Base-by-base conservation (phyloP, 2,113 vertebrate genomes). In the Origma solitaria region DNA sequence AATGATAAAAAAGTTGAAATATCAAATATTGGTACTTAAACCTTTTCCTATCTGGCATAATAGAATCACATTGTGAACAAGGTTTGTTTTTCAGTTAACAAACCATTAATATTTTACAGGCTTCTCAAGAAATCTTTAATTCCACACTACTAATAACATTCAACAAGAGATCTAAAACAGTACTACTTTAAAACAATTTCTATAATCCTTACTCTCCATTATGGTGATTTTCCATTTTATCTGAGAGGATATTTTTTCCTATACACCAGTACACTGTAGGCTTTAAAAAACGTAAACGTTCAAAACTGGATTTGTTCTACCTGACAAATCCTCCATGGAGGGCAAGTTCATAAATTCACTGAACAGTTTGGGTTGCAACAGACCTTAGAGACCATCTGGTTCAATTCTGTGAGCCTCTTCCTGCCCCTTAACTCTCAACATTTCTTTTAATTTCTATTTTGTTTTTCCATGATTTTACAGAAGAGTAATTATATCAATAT, bases 371-470 rank as follows among this genome's bases (percentile, higher is more conserved):
- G 7, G 25, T 56, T 72, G 42, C 25, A 56, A 35, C 30, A n/a
- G 9, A 42, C 9, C 20, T 40, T 40, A 49, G 27, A 64, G 30
- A 56, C 7, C 15, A 27, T 56, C 17, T 64, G 25, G 21, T 51
- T 69, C 13, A 50, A 28, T n/a, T 21, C 21, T 35, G 4, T 13
- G 11, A 60, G 8, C 9, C 11, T 25, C 19, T 7, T 33, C 23
- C 15, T 44, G 15, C 5, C 3, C 7, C 5, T 60, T 42, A 81
- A 16, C 40, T 51, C 16, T 40, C 19, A 72, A 38, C 2, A 28
- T 1, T 18, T 7, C n/a, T 68, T 40, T 33, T 2, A 4, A 1
- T 75, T 35, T n/a, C 0, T 62, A 57, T 47, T 13, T 18, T 51
- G 4, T 17, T 62, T 56, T 15, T 5, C 10, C 2, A 18, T 93